phyloP scores from a whole-genome alignment of 2,113 vertebrate species.

The Nycticebus coucang region DNA sequence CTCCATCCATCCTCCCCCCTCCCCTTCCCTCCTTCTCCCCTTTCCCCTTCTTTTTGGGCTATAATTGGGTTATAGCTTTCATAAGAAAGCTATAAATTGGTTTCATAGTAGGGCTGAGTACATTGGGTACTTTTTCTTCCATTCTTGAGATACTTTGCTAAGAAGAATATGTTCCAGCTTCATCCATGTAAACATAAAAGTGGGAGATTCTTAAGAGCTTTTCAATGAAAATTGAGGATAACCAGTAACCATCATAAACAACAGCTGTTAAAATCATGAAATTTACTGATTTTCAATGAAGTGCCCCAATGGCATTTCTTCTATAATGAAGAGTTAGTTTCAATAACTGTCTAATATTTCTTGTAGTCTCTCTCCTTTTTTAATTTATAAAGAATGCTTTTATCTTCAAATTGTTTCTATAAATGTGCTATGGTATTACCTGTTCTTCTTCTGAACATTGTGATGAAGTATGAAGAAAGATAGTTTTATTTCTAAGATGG shows the following conservation, averaged over 20 bases:
- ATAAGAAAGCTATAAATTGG: no score
- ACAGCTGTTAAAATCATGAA: background rate
- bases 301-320: background rate
- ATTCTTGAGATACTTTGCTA: no score
- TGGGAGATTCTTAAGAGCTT: background rate
- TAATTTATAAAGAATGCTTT: background rate
- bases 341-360: background rate
- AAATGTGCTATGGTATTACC: conserved; percentile 56
- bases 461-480: background rate
- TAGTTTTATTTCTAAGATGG: conserved; percentile 53
- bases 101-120: no score
- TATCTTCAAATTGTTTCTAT: background rate
- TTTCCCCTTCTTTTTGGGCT: no score
- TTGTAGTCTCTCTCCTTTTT: background rate
- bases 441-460: conserved; percentile 66
- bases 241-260: background rate
- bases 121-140: no score
- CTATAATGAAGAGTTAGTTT: background rate
- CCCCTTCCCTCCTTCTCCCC: no score
- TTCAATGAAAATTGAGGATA: background rate
- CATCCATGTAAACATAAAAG: no score
- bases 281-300: background rate
- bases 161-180: no score
- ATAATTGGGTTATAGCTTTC: no score
- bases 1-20: no score